Base-by-base conservation (phyloP, 1,140 invertebrate species). In the Acromyrmex heyeri region DNA sequence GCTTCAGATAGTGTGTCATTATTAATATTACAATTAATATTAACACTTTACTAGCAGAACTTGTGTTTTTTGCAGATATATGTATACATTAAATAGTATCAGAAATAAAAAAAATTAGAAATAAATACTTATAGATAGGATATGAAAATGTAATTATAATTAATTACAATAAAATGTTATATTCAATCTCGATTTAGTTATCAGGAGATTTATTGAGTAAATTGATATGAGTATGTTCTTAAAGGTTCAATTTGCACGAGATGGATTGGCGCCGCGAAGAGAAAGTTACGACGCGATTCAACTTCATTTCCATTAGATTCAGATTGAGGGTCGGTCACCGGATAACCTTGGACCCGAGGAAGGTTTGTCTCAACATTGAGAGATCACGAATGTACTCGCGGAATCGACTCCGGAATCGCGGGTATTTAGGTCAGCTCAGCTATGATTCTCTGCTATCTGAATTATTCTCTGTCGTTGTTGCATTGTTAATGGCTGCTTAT, bases 301-400 rank as follows among this genome's bases (percentile, higher is more conserved):
- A 67, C 86, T 88, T 90, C 79, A 61, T 64, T 87, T 79, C 64
- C 27, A 44, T 75, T 86, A 44, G 83, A 88, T 82, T 86, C 50
- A 24, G 44, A 85, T 91, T 87, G 27, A 57, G 76, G 69, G 85
- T 67, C 67, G 34, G 30, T 69, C 62, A 81, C 78, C 64, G 65
- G 65, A 44, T 73, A 79, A 85, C 90, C 91, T 86, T 90, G 88
- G 86, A 89, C 44, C 73, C 64, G 62, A 73, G 61, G 53, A 81
- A 87, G 62, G 77, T 50, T 82, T 75, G 16, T 73, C 70, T 75
- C 77, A 70, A 78, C 62, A 21, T 72, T 30, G 12, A 69, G 73
- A 77, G 73, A 90, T 86, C 79, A 61, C 48, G 65, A 87, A 82
- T 67, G 57, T 77, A 38, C 2, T 64, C 64, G 78, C 48, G 61